Base-by-base conservation (phyloP, 2,113 vertebrate species). In the Sebastes schlegelii region DNA sequence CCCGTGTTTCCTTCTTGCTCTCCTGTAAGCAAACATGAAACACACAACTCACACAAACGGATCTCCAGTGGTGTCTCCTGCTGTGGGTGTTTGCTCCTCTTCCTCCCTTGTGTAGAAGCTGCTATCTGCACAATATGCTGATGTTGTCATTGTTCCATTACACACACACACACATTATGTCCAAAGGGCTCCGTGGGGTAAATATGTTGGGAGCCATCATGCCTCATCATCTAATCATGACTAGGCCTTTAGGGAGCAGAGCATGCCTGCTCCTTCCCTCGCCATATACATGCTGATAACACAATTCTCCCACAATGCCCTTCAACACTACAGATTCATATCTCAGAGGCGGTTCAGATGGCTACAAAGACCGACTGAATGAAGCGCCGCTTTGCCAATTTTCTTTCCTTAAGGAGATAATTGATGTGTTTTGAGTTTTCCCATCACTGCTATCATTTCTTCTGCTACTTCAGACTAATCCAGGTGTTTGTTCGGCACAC, bases 211-310 rank as follows among this genome's bases (percentile, higher is more conserved):
- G 72, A 88, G 87, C 84, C 89, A 88, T 90, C 81, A 85, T 64
- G 58, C 60, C 85, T 86, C 86, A 93, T 92, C 88, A 91, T 91
- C 82, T 89, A 82, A 93, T 92, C 88, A 91, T 88, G 72, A 89
- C 69, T 10, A 14, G 66, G 79, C 83, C 89, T 85, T 73, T 21
- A 54, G 91, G 90, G 81, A 88, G 45, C 49, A 58, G 43, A 80
- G 74, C 82, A 43, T 10, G 34, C 70, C 60, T 51, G 17, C 66
- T 65, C 76, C 80, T 62, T 21, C 69, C 34, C 74, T 74, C 34
- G 7, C 82, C 52, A 73, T 85, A 85, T 85, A 85, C 78, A 84
- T 90, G 89, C 88, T 93, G 89, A 86, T 90, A 88, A 81, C 58
- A 86, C 85, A 86, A 1, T 89, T 88, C 52, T 87, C 62, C 79